Evolutionary conservation across 1,140 invertebrate species (phyloP).

Genomic region (Campoletis sonorensis): DNA sequence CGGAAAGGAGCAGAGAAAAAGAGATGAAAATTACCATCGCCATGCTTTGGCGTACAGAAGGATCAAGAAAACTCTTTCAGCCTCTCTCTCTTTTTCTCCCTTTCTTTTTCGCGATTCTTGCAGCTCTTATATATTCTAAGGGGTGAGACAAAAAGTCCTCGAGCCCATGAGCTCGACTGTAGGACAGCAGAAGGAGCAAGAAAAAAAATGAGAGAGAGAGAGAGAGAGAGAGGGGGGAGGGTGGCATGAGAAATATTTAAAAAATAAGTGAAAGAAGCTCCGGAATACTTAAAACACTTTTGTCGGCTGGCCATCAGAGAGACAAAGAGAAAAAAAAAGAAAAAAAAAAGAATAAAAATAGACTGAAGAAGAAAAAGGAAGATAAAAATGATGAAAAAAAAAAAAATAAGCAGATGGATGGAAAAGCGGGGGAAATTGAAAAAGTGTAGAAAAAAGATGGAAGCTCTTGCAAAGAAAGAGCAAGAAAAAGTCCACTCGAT

Average conservation of each 20-base stretch:
- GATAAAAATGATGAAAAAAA: neutral
- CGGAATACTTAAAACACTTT: slow-evolving; percentile 32
- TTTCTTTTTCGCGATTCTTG: neutral
- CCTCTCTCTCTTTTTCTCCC: neutral
- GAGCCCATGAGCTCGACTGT: neutral
- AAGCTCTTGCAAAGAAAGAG: neutral
- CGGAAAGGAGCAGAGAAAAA: neutral
- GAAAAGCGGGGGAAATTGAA: neutral
- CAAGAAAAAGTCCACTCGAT: neutral
- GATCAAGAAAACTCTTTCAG: neutral
- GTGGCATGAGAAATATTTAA: slow-evolving; percentile 30
- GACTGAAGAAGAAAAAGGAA: neutral
- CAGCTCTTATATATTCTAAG: neutral
- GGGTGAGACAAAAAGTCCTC: slow-evolving; percentile 6
- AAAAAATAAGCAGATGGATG: neutral
- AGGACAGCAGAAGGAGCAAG: neutral
- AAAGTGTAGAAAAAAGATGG: neutral
- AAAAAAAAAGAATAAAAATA: neutral
- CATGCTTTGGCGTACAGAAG: neutral
- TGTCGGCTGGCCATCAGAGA: neutral
- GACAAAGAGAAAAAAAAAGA: neutral
- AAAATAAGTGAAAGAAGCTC: slow-evolving; percentile 36
- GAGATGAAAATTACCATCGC: neutral
- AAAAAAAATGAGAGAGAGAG: neutral
- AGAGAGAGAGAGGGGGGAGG: neutral